A percentile compares a stretch with the other conserved stretches of the same genome.
Evolutionary conservation across 2,888 invertebrate genomes (phyloP).

Genomic region (Pterobdella sp.): DNA sequence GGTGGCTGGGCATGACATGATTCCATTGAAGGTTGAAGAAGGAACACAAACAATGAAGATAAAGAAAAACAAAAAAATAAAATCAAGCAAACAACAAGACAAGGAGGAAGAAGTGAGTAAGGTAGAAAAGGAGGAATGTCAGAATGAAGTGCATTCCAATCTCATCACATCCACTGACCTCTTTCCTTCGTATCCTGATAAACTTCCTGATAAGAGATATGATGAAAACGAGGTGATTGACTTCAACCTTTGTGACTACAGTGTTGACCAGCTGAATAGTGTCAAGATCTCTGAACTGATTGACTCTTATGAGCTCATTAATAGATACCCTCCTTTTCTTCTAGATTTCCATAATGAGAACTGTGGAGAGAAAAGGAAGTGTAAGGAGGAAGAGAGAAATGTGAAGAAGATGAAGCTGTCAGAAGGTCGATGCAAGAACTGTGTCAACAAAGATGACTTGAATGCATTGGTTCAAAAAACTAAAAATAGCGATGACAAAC

Average conservation of each 20-base stretch:
- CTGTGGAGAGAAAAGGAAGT: constrained; percentile 1
- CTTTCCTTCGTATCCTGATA: not conserved
- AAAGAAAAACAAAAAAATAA: constrained; percentile 13
- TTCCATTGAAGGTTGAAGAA: constrained; percentile 26
- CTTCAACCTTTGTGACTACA: constrained; percentile 11
- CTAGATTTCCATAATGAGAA: not conserved
- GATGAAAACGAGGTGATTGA: not conserved
- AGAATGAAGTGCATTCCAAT: not conserved
- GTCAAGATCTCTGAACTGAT: not conserved
- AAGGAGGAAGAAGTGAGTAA: constrained; percentile 14
- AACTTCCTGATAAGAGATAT: not conserved
- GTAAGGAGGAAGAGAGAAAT: not conserved
- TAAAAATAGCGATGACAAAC: not conserved
- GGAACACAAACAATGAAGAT: constrained; percentile 25
- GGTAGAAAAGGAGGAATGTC: constrained; percentile 21
- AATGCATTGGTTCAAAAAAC: not conserved
- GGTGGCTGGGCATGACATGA: constrained; percentile 10
- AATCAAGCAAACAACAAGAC: not conserved
- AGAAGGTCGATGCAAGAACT: not conserved
- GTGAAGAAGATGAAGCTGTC: not conserved
- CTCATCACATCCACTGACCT: not conserved
- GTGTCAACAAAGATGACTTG: not conserved
- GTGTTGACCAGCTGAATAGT: too few species aligned
- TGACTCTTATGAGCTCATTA: not conserved
- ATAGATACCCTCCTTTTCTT: not conserved